Evolutionary conservation across 2,113 vertebrate genomes (phyloP).

Genomic region (Excalfactoria chinensis): DNA sequence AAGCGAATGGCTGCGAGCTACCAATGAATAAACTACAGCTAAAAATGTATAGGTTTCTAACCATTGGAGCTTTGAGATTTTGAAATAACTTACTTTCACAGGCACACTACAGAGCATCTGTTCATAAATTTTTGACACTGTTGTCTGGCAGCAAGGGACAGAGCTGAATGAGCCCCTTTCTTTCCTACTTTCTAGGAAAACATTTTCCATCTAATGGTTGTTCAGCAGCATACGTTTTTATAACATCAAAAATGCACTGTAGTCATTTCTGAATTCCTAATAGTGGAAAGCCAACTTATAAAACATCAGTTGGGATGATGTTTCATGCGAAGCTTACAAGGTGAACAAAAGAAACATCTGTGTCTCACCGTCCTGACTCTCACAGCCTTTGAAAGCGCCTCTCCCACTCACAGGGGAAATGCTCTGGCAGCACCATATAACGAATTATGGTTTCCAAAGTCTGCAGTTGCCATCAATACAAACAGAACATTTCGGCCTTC

Average conservation of each 20-base stretch:
- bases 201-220: background rate
- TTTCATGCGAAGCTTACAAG: background rate
- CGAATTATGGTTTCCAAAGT: background rate
- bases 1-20: background rate
- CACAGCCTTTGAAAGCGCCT: background rate
- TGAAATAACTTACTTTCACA: background rate
- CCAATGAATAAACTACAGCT: background rate
- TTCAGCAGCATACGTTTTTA: background rate
- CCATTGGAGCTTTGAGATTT: background rate
- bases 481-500: background rate
- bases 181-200: constrained; percentile 49
- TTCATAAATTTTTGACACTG: constrained; percentile 36
- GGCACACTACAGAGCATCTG: constrained; percentile 28
- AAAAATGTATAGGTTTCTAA: constrained; percentile 25
- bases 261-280: background rate
- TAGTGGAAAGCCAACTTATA: background rate
- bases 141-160: constrained; percentile 12
- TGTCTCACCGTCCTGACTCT: background rate
- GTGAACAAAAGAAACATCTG: background rate
- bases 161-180: constrained; percentile 50
- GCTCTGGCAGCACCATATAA: rapidly evolving
- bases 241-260: background rate
- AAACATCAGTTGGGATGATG: background rate
- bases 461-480: background rate
- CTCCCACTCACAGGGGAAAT: background rate